Conservation (phyloP, 2,113 vertebrate genomes). For the Campylomormyrus tamandua region DNA sequence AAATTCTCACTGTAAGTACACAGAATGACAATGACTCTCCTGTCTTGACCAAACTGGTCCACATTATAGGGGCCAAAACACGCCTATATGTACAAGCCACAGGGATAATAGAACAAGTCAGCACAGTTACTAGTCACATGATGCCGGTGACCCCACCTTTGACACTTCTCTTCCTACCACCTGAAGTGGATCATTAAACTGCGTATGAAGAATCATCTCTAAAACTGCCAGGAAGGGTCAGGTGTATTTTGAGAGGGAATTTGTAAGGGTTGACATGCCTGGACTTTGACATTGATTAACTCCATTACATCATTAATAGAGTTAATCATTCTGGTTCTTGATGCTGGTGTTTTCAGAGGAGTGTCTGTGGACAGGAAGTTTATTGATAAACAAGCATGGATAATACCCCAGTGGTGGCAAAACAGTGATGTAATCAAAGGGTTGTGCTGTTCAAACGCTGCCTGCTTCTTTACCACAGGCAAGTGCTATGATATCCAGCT, state of each 20-base stretch:
- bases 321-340: background rate
- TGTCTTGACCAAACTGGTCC: background rate
- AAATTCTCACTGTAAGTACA: background rate
- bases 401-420: background rate
- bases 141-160: background rate
- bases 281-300: background rate
- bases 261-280: background rate
- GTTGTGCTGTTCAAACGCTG: background rate
- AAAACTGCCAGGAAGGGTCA: background rate
- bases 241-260: background rate
- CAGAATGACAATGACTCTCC: background rate
- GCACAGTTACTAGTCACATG: background rate
- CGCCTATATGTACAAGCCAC: background rate
- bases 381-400: background rate
- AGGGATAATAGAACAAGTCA: background rate
- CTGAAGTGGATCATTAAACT: background rate
- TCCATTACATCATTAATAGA: background rate
- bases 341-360: background rate
- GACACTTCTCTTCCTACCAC: background rate
- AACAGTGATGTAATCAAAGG: background rate
- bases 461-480: background rate
- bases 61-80: background rate
- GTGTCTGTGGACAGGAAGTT: background rate
- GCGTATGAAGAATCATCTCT: background rate
- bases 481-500: background rate